Percentiles rank a stretch among this genome's conserved stretches.
These are phyloP conservation scores for Scolopax mira DNA, from an alignment of 2,113 vertebrate species.

Conservation along the genomic window DNA sequence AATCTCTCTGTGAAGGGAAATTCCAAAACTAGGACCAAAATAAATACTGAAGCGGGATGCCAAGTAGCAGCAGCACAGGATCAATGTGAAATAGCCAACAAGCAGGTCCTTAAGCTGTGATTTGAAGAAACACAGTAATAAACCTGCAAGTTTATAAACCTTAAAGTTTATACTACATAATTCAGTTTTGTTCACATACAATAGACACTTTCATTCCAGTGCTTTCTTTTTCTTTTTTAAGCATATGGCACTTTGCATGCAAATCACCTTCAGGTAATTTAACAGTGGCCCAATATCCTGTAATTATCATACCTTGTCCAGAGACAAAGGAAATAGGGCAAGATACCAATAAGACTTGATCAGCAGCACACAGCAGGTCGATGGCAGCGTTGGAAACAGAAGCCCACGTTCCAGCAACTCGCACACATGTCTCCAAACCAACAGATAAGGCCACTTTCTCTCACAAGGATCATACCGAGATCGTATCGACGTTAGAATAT, in stretches of 20 bases:
- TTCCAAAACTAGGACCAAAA: constrained; percentile 58
- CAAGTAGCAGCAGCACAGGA: constrained; percentile 23
- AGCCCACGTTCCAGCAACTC: not conserved
- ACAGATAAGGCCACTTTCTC: not conserved
- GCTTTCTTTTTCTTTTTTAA: not conserved
- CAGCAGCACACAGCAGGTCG: not conserved
- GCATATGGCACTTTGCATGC: not conserved
- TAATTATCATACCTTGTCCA: not conserved
- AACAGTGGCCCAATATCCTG: not conserved
- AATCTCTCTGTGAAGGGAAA: constrained; percentile 49
- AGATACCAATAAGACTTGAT: not conserved
- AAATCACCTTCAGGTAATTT: not conserved
- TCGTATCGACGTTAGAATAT: not conserved
- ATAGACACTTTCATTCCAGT: not conserved
- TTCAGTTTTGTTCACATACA: not conserved
- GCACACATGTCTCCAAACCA: not conserved
- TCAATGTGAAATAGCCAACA: constrained; percentile 7
- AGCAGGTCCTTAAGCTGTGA: not conserved
- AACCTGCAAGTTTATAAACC: not conserved
- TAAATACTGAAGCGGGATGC: constrained; percentile 39
- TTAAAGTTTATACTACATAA: not conserved
- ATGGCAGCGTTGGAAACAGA: not conserved
- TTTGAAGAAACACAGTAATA: not conserved
- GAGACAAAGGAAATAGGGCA: not conserved
- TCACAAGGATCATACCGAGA: not conserved